Conservation (phyloP, 2,797 vertebrate species). For the Brachyalestes nurse region DNA sequence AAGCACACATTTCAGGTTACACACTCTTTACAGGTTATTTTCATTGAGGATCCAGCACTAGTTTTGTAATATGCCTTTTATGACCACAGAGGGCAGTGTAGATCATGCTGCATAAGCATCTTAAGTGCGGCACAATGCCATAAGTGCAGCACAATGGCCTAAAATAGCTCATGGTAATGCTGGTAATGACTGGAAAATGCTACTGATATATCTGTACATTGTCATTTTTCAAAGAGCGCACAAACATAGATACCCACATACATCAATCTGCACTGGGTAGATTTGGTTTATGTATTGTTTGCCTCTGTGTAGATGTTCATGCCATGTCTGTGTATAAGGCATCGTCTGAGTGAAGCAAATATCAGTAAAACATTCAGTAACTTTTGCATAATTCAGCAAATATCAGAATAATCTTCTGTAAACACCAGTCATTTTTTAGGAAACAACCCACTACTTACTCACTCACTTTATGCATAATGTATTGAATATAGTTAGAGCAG, state of each 20-base stretch:
- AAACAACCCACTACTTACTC: not conserved
- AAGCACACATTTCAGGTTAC: too few species aligned
- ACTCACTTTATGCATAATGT: too few species aligned
- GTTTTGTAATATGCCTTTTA: constrained; percentile 5
- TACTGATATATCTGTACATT: too few species aligned
- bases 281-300: not conserved
- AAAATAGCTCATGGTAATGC: not conserved
- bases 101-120: constrained; percentile 11
- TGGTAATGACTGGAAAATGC: too few species aligned
- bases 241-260: not conserved
- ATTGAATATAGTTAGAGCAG: too few species aligned
- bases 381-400: not conserved
- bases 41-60: not conserved
- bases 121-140: not conserved
- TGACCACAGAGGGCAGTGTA: constrained; percentile 41
- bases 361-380: not conserved
- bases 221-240: not conserved
- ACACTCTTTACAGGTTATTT: not conserved
- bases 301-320: not conserved
- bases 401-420: not conserved
- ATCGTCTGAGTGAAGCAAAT: not conserved
- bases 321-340: not conserved
- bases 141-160: too few species aligned
- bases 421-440: too few species aligned
- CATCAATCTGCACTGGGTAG: not conserved